Base-by-base conservation (phyloP, 2,888 invertebrate genomes). In the Agrotis ipsilon region DNA sequence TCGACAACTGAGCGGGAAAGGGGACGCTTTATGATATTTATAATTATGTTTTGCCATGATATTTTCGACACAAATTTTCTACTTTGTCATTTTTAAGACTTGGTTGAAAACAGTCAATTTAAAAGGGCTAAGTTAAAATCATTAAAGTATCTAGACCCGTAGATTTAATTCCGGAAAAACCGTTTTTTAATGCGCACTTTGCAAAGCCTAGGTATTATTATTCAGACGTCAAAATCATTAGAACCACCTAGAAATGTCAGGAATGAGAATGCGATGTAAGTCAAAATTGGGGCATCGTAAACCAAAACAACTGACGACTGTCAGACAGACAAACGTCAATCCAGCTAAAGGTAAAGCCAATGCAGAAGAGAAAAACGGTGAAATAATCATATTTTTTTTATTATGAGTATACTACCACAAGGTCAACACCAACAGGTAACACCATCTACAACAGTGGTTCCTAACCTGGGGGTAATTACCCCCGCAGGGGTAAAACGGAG, bases 1-100 rank as follows among this genome's bases (percentile, higher is more conserved):
- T 80, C 69, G 69, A 82, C 75, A 82, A 52, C 75, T 68, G 55
- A 79, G 16, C 49, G 72, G 66, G 54, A 78, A 84, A 75, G 80
- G 69, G 84, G 51, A 54, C 64, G 27, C 46, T 27, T 57, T 61
- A 83, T 63, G 70, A 64, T 61, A 70, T 83, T 73, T 77, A 69
- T 80, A 62, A 68, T 68, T 68, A 2, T 13, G 21, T n/a, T 51
- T 43, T 43, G 27, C 21, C 6, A 13, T 1, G 21, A 2, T 6
- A 7, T n/a, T 57, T 63, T 32, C 39, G 39, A 39, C 39, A 11
- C 39, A 2, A 39, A 11, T 39, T 39, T 39, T 11, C 39, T 39
- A 1, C 39, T 32, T 32, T 39, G 11, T 1, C 2, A 39, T 39
- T 39, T 32, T 39, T 9, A 39, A 9, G 9, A 11, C 39, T 39